Conservation (phyloP, 2,888 invertebrate species). For the Machimus atricapillus region DNA sequence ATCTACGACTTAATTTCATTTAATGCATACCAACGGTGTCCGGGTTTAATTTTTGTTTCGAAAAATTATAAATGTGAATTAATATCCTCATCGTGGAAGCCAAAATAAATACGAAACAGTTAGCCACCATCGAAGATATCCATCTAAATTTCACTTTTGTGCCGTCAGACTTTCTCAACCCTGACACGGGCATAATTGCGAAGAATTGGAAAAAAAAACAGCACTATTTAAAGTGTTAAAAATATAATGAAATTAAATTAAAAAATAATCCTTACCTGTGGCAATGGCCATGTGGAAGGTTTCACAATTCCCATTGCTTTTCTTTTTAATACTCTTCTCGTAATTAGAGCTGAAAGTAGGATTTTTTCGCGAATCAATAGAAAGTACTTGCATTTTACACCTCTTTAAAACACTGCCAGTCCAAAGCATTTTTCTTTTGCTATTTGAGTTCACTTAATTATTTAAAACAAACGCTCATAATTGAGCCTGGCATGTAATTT, state of each 20-base stretch:
- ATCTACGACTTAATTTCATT: background rate
- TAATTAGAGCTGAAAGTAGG: background rate
- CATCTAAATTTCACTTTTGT: background rate
- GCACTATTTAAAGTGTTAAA: background rate
- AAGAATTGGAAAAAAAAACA: background rate
- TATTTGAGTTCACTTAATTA: background rate
- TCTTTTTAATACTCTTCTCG: background rate
- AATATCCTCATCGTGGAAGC: background rate
- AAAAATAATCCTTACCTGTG: background rate
- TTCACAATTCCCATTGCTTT: background rate
- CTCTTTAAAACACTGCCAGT: background rate
- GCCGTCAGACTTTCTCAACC: background rate
- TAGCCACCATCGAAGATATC: background rate
- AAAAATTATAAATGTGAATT: background rate
- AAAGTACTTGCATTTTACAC: background rate
- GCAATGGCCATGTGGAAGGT: background rate
- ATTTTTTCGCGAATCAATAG: background rate
- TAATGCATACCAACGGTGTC: background rate
- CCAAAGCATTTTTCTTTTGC: background rate
- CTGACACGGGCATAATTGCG: background rate
- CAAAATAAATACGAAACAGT: background rate
- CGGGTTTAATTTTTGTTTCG: background rate
- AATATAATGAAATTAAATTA: background rate
- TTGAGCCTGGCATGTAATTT: background rate
- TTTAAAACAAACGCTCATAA: background rate